A percentile compares a stretch with the other conserved stretches of the same genome.
phyloP scores from a whole-genome alignment of 1,140 invertebrate genomes.

The Wasmannia auropunctata region DNA sequence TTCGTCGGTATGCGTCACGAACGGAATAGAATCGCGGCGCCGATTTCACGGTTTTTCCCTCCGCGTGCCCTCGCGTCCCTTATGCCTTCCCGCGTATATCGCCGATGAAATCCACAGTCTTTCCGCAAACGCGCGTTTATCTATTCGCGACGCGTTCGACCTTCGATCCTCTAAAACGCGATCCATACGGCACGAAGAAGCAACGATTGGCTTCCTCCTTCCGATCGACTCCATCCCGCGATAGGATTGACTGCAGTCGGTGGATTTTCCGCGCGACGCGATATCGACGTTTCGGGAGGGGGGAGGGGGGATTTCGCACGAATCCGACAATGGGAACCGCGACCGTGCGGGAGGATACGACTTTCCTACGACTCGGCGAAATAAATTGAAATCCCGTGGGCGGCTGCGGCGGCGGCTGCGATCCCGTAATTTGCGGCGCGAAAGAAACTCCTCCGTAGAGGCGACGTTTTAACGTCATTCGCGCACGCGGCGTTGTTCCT shows the following conservation, averaged over 20 bases:
- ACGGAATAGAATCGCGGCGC: conserved; percentile 31
- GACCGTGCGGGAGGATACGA: conserved; percentile 28
- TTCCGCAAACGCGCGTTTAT: conserved; percentile 50
- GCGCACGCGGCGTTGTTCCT: conserved; percentile 27
- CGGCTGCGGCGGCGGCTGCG: neutral
- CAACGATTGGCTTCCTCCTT: conserved; percentile 29
- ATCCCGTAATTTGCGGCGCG: conserved; percentile 46
- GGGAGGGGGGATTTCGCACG: conserved; percentile 52
- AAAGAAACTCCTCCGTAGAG: neutral
- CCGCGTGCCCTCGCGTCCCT: neutral
- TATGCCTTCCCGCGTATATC: conserved; percentile 17
- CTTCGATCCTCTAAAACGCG: conserved; percentile 52
- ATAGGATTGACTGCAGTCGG: conserved; percentile 51
- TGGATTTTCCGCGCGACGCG: conserved; percentile 49
- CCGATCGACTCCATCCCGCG: conserved; percentile 21
- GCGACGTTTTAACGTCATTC: conserved; percentile 22
- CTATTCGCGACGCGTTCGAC: conserved; percentile 46
- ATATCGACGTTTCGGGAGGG: conserved; percentile 49
- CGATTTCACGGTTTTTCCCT: conserved; percentile 38
- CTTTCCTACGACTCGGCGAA: conserved; percentile 53
- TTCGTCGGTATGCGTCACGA: conserved; percentile 13
- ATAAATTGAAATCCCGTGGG: conserved; percentile 56
- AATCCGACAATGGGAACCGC: conserved; percentile 49
- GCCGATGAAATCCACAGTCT: conserved; percentile 50
- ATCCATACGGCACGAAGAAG: conserved; percentile 44